Conservation (phyloP, 2,113 vertebrate species). For the Mesocricetus auratus region DNA sequence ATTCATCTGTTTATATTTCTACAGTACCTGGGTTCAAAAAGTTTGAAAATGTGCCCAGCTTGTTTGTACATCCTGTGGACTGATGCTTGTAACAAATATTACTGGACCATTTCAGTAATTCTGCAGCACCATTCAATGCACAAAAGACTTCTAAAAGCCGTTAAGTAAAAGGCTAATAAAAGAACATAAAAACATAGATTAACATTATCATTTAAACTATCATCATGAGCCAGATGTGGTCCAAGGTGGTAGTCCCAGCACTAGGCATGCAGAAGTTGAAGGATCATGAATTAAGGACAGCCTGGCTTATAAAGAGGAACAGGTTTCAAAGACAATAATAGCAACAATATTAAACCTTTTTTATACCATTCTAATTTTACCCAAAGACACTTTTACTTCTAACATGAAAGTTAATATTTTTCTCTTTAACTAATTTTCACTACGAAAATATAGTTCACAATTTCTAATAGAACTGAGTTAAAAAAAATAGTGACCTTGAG, state of each 20-base stretch:
- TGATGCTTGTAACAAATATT: not conserved
- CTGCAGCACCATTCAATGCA: not conserved
- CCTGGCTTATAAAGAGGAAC: not conserved
- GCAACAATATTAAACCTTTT: not conserved
- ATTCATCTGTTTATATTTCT: not conserved
- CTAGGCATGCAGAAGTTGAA: not conserved
- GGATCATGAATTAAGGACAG: not conserved
- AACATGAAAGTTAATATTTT: not conserved
- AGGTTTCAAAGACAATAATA: not conserved
- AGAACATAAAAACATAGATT: not conserved
- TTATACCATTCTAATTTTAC: slow-evolving; percentile 1
- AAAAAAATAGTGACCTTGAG: no score
- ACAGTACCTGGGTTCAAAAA: not conserved
- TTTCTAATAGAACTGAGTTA: not conserved
- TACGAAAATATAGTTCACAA: not conserved
- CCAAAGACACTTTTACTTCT: not conserved
- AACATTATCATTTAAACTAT: not conserved
- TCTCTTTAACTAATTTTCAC: not conserved
- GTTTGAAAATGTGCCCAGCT: not conserved
- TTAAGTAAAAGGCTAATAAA: not conserved
- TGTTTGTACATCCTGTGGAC: not conserved
- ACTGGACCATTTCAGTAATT: not conserved
- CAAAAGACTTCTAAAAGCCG: not conserved
- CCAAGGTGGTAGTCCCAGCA: not conserved
- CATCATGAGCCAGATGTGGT: not conserved